A percentile compares a stretch with the other conserved stretches of the same genome.
These are phyloP conservation scores for Eilema depressum DNA, from an alignment of 2,888 invertebrate genomes.

Conservation along the genomic window DNA sequence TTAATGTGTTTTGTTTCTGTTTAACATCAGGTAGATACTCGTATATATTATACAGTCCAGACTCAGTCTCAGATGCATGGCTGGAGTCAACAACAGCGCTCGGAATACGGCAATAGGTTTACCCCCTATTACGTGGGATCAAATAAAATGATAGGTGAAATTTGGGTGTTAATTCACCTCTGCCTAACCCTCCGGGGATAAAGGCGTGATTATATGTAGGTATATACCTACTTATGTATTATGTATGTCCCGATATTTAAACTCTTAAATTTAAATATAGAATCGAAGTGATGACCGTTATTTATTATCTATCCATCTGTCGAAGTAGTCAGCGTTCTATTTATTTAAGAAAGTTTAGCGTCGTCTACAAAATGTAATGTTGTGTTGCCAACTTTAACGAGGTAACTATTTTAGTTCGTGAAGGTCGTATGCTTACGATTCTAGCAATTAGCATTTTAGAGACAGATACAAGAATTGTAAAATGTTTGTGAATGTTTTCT, in stretches of 20 bases:
- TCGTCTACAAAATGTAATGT: constrained; percentile 16
- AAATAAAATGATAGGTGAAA: too few relatives aligned
- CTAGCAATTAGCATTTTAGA: constrained; percentile 29
- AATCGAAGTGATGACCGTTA: constrained; percentile 37
- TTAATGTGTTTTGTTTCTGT: too few relatives aligned
- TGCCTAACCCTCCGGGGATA: too few relatives aligned
- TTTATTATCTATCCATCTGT: constrained; percentile 31
- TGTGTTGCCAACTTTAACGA: constrained; percentile 38
- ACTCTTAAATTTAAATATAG: constrained; percentile 8
- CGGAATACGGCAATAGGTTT: too few relatives aligned
- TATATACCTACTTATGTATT: too few relatives aligned
- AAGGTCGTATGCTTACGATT: constrained; percentile 28
- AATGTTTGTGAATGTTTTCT: neutral
- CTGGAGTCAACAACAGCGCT: too few relatives aligned
- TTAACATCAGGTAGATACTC: too few relatives aligned
- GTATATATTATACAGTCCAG: too few relatives aligned
- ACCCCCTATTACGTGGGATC: too few relatives aligned
- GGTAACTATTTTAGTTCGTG: constrained; percentile 40
- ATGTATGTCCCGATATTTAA: neutral
- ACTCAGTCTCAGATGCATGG: too few relatives aligned
- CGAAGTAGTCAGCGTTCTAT: constrained; percentile 26
- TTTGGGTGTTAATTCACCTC: too few relatives aligned
- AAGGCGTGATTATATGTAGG: too few relatives aligned
- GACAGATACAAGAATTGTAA: neutral
- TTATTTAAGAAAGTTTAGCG: constrained; percentile 25